Base-by-base conservation (phyloP, 1,140 invertebrate species). In the Ceratitis capitata region DNA sequence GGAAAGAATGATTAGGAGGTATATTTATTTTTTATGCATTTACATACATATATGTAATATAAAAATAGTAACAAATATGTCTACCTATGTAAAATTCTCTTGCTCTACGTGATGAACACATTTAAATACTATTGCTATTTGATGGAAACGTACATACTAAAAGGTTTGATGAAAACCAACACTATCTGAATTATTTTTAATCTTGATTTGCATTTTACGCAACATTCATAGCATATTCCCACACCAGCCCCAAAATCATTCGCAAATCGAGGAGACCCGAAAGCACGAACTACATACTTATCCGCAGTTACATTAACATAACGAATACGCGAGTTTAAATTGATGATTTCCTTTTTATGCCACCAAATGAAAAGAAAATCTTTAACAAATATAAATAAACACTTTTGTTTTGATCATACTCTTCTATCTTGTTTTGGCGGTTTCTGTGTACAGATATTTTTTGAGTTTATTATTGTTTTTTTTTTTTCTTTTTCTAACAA, bases 401-500 rank as follows among this genome's bases (percentile, higher is more conserved):
- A 78, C 69, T 78, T 78, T 42, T 78, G 69, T 78, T 78, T 78
- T 78, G 69, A 45, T 78, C 69, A 45, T 78, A 78, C 69, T 45
- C 69, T 78, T 78, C 69, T 45, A 78, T 45, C 39, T 78, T 78
- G 69, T 78, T 78, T 78, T 82, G n/a, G 82, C 82, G 82, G 53
- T 26, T 42, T n/a, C n/a, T 83, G 82, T 53, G 42, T 83, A 83
- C 29, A 82, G 35, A 53, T 69, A 78, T 45, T 78, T 78, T 78
- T 78, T 87, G 86, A 84, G 84, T 88, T 87, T 89, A 90, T 90
- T 90, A 89, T 90, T 90, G 89, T 90, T 90, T 90, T 90, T 89
- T 90, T 89, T 90, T 90, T 86, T 89, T 90, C 89, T 90, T 90
- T 86, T 87, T 89, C 89, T 90, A 90, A 88, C 87, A 89, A 89